These are phyloP conservation scores for Acanthornis magna DNA, from an alignment of 2,797 vertebrate genomes.

Conservation along the genomic window DNA sequence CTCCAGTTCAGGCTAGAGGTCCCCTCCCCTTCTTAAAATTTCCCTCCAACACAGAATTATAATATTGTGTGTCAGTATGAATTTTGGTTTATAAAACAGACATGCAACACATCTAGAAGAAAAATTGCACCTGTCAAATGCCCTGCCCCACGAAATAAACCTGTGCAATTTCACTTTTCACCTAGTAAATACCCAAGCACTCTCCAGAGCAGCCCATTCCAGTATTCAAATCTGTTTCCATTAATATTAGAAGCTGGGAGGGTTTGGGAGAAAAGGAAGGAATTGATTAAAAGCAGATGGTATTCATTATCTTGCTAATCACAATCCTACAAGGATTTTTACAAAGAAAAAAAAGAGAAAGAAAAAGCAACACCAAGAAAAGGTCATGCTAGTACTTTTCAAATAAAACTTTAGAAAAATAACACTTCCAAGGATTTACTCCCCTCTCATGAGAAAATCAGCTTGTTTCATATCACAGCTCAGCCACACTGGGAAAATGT, in stretches of 20 bases:
- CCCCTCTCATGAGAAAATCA: slow-evolving; percentile 49
- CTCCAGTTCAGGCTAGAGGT: background rate
- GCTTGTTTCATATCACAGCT: slow-evolving; percentile 54
- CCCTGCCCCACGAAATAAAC: slow-evolving; percentile 73
- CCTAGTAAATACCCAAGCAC: slow-evolving; percentile 79
- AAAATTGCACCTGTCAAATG: slow-evolving; percentile 82
- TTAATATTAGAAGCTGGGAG: slow-evolving; percentile 78
- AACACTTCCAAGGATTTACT: slow-evolving; percentile 60
- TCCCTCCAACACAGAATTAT: slow-evolving; percentile 48
- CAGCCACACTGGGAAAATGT: slow-evolving; percentile 34
- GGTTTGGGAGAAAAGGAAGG: slow-evolving; percentile 77
- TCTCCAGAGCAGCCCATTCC: slow-evolving; percentile 74
- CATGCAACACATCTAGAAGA: slow-evolving; percentile 76
- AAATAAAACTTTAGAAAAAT: slow-evolving; percentile 68
- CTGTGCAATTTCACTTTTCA: slow-evolving; percentile 80
- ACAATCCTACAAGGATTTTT: slow-evolving; percentile 62
- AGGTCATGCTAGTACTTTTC: slow-evolving; percentile 67
- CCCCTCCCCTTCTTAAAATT: slow-evolving; percentile 20
- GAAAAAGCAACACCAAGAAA: slow-evolving; percentile 67
- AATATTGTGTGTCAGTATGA: slow-evolving; percentile 63
- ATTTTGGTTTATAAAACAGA: slow-evolving; percentile 76
- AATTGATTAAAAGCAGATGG: slow-evolving; percentile 79
- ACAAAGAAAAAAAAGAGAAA: slow-evolving; percentile 29
- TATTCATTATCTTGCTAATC: slow-evolving; percentile 80
- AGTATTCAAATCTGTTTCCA: slow-evolving; percentile 79